Conservation (phyloP, 1,140 invertebrate species). For the Ylistrum balloti region DNA sequence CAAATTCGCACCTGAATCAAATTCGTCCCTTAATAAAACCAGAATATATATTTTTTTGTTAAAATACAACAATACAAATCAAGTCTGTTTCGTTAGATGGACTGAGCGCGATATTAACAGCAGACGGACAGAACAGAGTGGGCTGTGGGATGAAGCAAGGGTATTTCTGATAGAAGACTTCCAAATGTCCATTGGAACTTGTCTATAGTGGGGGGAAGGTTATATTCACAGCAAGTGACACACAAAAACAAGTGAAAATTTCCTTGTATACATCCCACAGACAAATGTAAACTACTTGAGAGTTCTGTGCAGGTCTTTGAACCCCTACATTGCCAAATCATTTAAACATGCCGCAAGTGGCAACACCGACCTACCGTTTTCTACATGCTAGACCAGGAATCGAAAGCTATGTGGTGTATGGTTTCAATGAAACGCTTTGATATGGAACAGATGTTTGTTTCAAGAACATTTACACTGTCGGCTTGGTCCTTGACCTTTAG, state of each 20-base stretch:
- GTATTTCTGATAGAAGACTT: neutral
- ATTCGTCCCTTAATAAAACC: no score
- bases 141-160: neutral
- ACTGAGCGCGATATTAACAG: no score
- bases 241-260: neutral
- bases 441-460: neutral
- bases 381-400: neutral
- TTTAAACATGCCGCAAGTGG: neutral
- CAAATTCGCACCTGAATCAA: no score
- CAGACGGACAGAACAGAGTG: neutral
- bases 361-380: neutral
- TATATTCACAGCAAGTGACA: neutral
- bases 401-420: neutral
- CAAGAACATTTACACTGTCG: neutral
- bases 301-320: neutral
- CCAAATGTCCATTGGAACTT: neutral
- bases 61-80: no score
- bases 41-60: no score
- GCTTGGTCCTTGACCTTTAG: neutral
- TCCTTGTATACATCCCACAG: neutral
- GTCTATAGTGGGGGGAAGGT: neutral
- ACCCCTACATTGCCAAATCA: neutral
- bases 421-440: neutral
- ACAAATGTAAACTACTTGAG: neutral
- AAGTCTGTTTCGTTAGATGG: no score